These are phyloP conservation scores for Drosophila sp. DNA, from an alignment of 1,140 invertebrate species.

Conservation along the genomic window DNA sequence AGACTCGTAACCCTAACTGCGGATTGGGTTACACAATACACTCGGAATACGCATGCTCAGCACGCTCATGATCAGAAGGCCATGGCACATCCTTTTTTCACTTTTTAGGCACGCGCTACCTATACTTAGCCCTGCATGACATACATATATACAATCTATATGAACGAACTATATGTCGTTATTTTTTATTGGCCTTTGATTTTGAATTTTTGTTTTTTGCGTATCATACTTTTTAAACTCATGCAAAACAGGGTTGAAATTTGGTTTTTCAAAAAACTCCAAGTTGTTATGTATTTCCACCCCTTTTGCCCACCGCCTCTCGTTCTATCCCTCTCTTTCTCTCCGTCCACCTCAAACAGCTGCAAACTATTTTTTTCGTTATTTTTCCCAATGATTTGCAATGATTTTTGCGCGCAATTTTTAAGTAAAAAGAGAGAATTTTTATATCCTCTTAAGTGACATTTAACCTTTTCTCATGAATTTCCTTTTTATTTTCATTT, in stretches of 20 bases:
- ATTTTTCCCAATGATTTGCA: constrained; percentile 17
- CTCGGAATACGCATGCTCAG: constrained; percentile 62
- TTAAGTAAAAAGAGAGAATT: constrained; percentile 42
- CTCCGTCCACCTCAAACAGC: constrained; percentile 42
- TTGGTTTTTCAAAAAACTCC: constrained; percentile 16
- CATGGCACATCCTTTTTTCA: constrained; percentile 48
- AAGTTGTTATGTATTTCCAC: constrained; percentile 57
- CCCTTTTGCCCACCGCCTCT: constrained; percentile 48
- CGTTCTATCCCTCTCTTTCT: too few relatives aligned
- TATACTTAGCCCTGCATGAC: constrained; percentile 45
- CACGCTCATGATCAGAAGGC: constrained; percentile 47
- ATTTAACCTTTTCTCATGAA: constrained; percentile 69
- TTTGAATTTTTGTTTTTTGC: constrained; percentile 42
- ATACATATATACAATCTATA: constrained; percentile 35
- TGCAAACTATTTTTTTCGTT: constrained; percentile 39
- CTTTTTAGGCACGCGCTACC: constrained; percentile 60
- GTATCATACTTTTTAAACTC: constrained; percentile 47
- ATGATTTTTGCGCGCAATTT: constrained; percentile 57
- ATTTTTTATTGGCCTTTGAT: constrained; percentile 62
- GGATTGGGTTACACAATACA: constrained; percentile 72
- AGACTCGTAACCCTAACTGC: constrained; percentile 54
- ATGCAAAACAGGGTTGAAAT: constrained; percentile 78
- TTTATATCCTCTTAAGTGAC: constrained; percentile 68
- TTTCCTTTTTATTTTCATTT: constrained; percentile 24
- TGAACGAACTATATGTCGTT: constrained; percentile 23